Conservation (phyloP, 2,888 invertebrate species). For the Cordylochernes scorpioides region DNA sequence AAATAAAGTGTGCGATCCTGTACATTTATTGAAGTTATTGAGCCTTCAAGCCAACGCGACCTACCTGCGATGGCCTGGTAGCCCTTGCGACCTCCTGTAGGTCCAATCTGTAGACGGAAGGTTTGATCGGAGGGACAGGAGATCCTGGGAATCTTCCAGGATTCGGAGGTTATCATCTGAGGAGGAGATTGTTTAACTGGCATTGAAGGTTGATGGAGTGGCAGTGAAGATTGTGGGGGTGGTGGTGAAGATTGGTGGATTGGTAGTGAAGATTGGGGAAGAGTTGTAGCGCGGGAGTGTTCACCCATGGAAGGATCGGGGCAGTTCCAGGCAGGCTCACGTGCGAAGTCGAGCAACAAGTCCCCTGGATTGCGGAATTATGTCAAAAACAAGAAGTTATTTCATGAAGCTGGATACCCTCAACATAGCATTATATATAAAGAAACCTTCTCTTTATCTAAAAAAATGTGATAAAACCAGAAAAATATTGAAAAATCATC, state of each 20-base stretch:
- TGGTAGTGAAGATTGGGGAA: background rate
- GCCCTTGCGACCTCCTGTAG: constrained; percentile 64
- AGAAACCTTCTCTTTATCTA: too few species aligned
- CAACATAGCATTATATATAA: too few species aligned
- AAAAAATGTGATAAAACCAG: too few species aligned
- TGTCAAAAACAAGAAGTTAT: too few species aligned
- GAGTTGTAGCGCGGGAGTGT: constrained; percentile 13
- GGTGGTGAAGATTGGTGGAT: constrained; percentile 1
- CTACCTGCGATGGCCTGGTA: constrained; percentile 40
- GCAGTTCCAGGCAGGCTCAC: constrained; percentile 71
- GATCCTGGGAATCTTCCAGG: constrained; percentile 64
- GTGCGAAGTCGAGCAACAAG: constrained; percentile 50
- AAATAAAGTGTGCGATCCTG: too few species aligned
- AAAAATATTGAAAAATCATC: too few species aligned
- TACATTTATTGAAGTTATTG: too few species aligned
- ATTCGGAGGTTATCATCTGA: constrained; percentile 1
- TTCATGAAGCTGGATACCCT: too few species aligned
- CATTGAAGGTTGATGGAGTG: background rate
- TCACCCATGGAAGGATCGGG: constrained; percentile 58
- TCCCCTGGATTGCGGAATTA: constrained; percentile 9
- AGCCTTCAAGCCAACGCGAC: too few species aligned
- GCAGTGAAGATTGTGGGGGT: constrained; percentile 13
- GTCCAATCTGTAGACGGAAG: constrained; percentile 76
- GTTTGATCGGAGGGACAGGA: constrained; percentile 72
- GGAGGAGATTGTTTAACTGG: too few species aligned